These are phyloP conservation scores for Mesorhabditis sp. DNA, from an alignment of 2,888 invertebrate species.

Conservation along the genomic window DNA sequence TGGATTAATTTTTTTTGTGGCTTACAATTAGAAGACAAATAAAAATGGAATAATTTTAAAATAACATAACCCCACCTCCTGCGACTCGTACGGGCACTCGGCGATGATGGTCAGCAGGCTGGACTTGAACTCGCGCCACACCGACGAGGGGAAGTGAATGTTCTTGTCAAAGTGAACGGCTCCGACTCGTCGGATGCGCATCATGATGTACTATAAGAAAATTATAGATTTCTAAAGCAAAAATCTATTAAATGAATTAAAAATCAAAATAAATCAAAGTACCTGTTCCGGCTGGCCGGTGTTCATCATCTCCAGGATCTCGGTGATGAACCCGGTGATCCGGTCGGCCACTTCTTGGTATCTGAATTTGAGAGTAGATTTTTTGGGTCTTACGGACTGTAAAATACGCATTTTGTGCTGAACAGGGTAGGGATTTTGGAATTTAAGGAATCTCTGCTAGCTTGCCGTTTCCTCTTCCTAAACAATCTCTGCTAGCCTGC, in stretches of 20 bases:
- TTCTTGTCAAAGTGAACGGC: conserved; percentile 46
- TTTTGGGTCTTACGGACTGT: too few relatives aligned
- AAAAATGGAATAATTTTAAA: too few relatives aligned
- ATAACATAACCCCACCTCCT: too few relatives aligned
- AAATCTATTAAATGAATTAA: too few relatives aligned
- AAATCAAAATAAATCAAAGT: too few relatives aligned
- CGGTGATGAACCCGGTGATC: conserved; percentile 43
- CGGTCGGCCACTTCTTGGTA: conserved; percentile 44
- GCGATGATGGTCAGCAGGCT: conserved; percentile 26
- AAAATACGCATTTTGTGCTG: too few relatives aligned
- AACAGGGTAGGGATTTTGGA: too few relatives aligned
- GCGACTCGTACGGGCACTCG: conserved; percentile 24
- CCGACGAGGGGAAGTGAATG: conserved; percentile 39
- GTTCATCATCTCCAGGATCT: conserved; percentile 40
- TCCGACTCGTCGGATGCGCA: conserved; percentile 42
- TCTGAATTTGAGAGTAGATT: background rate
- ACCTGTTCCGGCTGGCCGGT: conserved; percentile 38
- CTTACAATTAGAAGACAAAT: too few relatives aligned
- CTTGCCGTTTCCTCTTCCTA: too few relatives aligned
- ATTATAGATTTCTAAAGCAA: background rate
- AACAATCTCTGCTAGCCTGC: too few relatives aligned
- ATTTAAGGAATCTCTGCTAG: too few relatives aligned
- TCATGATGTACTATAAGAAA: conserved; percentile 31
- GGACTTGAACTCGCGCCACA: conserved; percentile 51
- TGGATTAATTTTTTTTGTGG: too few relatives aligned